Base-by-base conservation (phyloP, 2,113 vertebrate genomes). In the Rhinogobius similis region DNA sequence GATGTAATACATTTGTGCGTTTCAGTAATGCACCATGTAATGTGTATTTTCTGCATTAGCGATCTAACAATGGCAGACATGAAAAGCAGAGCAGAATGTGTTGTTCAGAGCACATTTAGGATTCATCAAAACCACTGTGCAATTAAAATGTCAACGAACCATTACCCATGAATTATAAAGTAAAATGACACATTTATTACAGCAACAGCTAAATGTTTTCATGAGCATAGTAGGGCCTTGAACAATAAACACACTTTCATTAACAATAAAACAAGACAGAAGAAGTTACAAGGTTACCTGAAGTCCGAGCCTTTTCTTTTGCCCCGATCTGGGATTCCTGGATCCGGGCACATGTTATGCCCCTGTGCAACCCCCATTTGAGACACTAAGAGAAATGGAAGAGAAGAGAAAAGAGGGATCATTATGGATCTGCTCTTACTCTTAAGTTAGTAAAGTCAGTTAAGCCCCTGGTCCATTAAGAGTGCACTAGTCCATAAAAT, bases 311-410 rank as follows among this genome's bases (percentile, higher is more conserved):
- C 98, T 95, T 98, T 98, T 91, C 97, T 95, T 95, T 98, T 99
- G 74, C 98, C 98, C 87, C 94, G 93, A 88, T 99, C 97, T 4
- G 98, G 98, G 89, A 97, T 95, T 87, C 97, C 98, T 56, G 98
- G 98, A 85, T 99, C 97, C 83, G 97, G 96, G 92, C 98, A 99
- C 95, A 98, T 96, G 94, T 99, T 97, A 93, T 97, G 96, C 82
- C 97, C 97, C 93, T 99, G 98, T 68, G 95, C 97, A 70, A 98
- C 97, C 81, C 97, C 98, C 95, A 98, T 98, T 93, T 99, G 97
- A 87, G 97, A 98, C 94, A 98, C 98, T 98, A 26, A 39, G 61
- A 39, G 20, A 39, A 46, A 16, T 32, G 18, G 21, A 50, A 50
- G 43, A 46, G 20, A n/a, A 50, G 21, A 68, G 10, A 8, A 36